These are phyloP conservation scores for Atta texana DNA, from an alignment of 1,140 invertebrate genomes.

Conservation along the genomic window DNA sequence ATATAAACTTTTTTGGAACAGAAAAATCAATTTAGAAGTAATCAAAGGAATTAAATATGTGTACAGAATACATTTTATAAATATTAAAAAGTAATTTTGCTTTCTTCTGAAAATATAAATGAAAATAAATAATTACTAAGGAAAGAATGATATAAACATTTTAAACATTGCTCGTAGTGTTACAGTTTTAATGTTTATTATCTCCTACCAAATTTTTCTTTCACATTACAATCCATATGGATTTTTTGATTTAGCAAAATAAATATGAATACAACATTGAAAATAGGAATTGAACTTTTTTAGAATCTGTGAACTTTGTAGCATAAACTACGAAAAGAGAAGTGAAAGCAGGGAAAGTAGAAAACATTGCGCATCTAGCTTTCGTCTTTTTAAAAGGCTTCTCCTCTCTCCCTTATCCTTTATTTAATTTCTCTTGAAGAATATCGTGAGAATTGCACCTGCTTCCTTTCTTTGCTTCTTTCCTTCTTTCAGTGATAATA, in stretches of 20 bases:
- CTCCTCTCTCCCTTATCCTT: slow-evolving; percentile 6
- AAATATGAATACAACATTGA: not conserved
- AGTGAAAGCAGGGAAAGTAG: slow-evolving; percentile 28
- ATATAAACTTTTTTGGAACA: not conserved
- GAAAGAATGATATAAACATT: not conserved
- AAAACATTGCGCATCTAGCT: slow-evolving; percentile 9
- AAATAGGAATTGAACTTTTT: slow-evolving; percentile 14
- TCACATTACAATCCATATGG: not conserved
- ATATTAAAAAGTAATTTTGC: not conserved
- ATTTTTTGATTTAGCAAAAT: slow-evolving; percentile 10
- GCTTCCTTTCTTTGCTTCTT: slow-evolving; percentile 1
- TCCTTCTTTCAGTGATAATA: slow-evolving; percentile 34
- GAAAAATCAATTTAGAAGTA: not conserved
- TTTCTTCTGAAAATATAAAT: not conserved
- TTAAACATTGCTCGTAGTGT: not conserved
- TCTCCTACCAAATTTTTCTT: not conserved
- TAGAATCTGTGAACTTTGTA: not conserved
- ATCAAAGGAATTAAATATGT: not conserved
- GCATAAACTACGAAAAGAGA: slow-evolving; percentile 16
- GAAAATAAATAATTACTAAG: not conserved
- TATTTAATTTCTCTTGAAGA: slow-evolving; percentile 49
- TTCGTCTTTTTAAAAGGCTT: slow-evolving; percentile 18
- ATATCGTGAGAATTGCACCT: slow-evolving; percentile 49
- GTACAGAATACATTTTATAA: not conserved
- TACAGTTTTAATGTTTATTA: not conserved